Evolutionary conservation across 2,888 invertebrate genomes (phyloP).

Genomic region (Apamea monoglypha): DNA sequence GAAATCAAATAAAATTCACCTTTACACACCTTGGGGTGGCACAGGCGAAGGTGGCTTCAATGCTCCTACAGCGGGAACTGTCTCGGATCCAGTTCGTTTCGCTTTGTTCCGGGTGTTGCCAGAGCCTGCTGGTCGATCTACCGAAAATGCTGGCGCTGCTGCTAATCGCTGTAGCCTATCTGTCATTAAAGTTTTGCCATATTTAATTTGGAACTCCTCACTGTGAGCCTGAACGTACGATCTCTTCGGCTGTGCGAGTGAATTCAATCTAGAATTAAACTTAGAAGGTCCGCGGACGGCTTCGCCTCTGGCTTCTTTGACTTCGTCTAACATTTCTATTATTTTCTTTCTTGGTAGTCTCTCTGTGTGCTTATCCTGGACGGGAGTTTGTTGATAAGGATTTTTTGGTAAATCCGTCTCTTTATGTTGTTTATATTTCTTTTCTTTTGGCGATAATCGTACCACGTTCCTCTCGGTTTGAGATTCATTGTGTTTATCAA

Average conservation of each 20-base stretch:
- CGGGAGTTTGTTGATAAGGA: slow-evolving; percentile 56
- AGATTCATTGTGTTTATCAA: slow-evolving; percentile 72
- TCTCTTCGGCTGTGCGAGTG: slow-evolving; percentile 84
- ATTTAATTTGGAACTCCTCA: slow-evolving; percentile 78
- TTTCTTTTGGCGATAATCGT: slow-evolving; percentile 58
- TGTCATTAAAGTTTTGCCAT: slow-evolving; percentile 74
- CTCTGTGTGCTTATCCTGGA: slow-evolving; percentile 70
- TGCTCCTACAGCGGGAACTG: slow-evolving; percentile 52
- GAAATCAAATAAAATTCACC: slow-evolving; percentile 79
- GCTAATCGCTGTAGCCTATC: slow-evolving; percentile 76
- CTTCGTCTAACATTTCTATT: slow-evolving; percentile 83
- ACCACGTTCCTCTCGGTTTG: slow-evolving; percentile 54
- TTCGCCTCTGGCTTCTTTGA: slow-evolving; percentile 85
- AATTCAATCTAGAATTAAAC: slow-evolving; percentile 78
- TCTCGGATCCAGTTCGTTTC: slow-evolving; percentile 63
- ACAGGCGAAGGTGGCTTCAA: slow-evolving; percentile 68
- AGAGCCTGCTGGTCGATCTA: slow-evolving; percentile 61
- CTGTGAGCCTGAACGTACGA: slow-evolving; percentile 80
- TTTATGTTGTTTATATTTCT: slow-evolving; percentile 58
- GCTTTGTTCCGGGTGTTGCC: slow-evolving; percentile 60
- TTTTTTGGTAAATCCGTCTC: slow-evolving; percentile 61
- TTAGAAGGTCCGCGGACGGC: slow-evolving; percentile 85
- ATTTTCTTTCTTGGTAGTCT: slow-evolving; percentile 75
- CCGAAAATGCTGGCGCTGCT: slow-evolving; percentile 51
- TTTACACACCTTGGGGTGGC: slow-evolving; percentile 86